Conservation (phyloP, 2,113 vertebrate species). For the Ammodramus savannarum region DNA sequence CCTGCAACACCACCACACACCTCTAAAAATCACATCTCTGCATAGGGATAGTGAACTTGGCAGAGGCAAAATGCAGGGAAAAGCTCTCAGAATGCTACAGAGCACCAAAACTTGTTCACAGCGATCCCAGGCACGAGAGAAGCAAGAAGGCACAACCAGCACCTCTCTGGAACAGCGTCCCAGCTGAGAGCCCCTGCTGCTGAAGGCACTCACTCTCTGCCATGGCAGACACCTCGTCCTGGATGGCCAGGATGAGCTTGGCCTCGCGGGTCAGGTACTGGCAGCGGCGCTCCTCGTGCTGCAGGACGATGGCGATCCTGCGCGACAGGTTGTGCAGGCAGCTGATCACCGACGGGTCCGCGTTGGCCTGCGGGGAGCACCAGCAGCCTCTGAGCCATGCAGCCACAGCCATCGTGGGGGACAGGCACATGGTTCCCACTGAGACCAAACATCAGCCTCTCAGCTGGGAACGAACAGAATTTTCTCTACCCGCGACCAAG, state of each 20-base stretch:
- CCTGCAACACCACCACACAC: no score
- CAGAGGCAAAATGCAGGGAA: neutral
- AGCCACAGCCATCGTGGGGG: fast-evolving
- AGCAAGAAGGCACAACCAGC: neutral
- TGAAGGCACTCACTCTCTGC: conserved; percentile 82
- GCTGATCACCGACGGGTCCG: conserved; percentile 89
- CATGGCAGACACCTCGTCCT: conserved; percentile 91
- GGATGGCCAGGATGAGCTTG: conserved; percentile 93
- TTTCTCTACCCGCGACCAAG: neutral
- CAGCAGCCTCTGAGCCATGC: neutral
- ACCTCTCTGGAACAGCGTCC: neutral
- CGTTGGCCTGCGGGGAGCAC: conserved; percentile 80
- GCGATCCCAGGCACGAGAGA: neutral
- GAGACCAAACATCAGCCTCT: neutral
- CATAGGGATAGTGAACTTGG: neutral
- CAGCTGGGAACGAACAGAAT: neutral
- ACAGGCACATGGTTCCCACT: neutral
- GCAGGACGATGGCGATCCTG: conserved; percentile 90
- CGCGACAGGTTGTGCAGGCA: conserved; percentile 94
- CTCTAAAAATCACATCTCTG: neutral
- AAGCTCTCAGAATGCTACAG: neutral
- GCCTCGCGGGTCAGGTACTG: conserved; percentile 96
- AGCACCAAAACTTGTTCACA: neutral
- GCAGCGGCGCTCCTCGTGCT: conserved; percentile 95
- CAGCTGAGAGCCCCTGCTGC: neutral